Percentiles rank a stretch among this genome's conserved stretches.
These are phyloP conservation scores for Orchestes rusci DNA, from an alignment of 2,888 invertebrate species.

Conservation along the genomic window DNA sequence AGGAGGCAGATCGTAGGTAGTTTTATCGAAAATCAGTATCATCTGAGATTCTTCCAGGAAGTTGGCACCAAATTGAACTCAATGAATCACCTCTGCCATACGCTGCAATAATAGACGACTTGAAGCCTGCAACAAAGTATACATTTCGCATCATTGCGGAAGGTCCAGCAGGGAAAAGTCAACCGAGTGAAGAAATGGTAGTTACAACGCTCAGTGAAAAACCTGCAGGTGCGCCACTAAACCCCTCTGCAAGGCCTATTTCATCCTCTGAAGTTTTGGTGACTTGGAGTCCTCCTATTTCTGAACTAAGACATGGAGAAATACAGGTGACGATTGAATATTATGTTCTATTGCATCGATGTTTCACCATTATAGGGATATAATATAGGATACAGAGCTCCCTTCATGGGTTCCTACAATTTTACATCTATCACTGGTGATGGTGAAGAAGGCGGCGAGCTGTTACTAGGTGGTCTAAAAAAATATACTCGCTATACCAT, in stretches of 20 bases:
- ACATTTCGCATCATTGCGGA: conserved; percentile 61
- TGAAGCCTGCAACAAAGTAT: conserved; percentile 65
- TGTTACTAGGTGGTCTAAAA: conserved; percentile 54
- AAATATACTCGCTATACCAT: conserved; percentile 63
- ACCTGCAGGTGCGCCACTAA: conserved; percentile 62
- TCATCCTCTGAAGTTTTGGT: conserved; percentile 68
- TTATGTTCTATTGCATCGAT: no score
- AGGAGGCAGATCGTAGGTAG: conserved; percentile 54
- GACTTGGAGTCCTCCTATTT: conserved; percentile 65
- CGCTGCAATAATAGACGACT: conserved; percentile 57
- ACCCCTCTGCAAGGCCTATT: conserved; percentile 59
- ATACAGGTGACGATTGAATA: conserved; percentile 41
- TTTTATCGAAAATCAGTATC: background rate
- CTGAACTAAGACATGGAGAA: conserved; percentile 65
- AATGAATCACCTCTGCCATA: conserved; percentile 56
- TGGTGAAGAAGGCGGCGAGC: conserved; percentile 61
- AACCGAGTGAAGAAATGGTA: conserved; percentile 56
- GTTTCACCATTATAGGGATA: conserved; percentile 50
- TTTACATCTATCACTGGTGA: conserved; percentile 63
- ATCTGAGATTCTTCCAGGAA: conserved; percentile 41
- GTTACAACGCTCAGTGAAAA: conserved; percentile 63
- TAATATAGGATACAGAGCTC: conserved; percentile 60
- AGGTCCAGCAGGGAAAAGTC: conserved; percentile 65
- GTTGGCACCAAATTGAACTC: conserved; percentile 61
- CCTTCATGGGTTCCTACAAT: conserved; percentile 54